These are phyloP conservation scores for Oryzias curvinotus DNA, from an alignment of 2,113 vertebrate species.

Conservation along the genomic window DNA sequence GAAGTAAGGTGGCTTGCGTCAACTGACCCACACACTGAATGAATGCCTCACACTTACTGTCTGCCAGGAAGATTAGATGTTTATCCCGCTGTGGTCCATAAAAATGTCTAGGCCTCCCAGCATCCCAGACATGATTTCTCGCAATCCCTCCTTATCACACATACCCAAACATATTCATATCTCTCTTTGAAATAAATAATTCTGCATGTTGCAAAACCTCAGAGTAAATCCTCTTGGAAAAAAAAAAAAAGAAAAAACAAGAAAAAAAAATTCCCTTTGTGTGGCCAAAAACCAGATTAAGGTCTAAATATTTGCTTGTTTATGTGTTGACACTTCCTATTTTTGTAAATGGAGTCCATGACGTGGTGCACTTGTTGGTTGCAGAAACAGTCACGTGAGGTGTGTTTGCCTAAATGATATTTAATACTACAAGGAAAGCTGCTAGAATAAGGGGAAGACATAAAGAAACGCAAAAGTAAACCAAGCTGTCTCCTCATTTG, in stretches of 20 bases:
- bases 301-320: too few relatives aligned
- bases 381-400: too few relatives aligned
- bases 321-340: too few relatives aligned
- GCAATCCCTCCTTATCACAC: constrained; percentile 4
- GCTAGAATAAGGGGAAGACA: too few relatives aligned
- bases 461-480: constrained; percentile 3
- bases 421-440: too few relatives aligned
- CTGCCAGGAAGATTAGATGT: constrained; percentile 9
- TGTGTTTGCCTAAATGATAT: too few relatives aligned
- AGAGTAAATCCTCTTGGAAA: not conserved
- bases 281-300: too few relatives aligned
- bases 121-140: constrained; percentile 11
- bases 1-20: constrained; percentile 31
- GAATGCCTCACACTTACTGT: constrained; percentile 31
- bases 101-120: constrained; percentile 1
- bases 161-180: constrained; percentile 3
- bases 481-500: constrained; percentile 30
- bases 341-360: too few relatives aligned
- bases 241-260: too few relatives aligned
- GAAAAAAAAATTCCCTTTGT: too few relatives aligned
- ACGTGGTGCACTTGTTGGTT: too few relatives aligned
- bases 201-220: not conserved
- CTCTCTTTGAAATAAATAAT: not conserved
- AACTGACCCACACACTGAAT: constrained; percentile 29
- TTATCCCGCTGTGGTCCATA: not conserved